phyloP scores from a whole-genome alignment of 2,113 vertebrate species.

The Motacilla alba region DNA sequence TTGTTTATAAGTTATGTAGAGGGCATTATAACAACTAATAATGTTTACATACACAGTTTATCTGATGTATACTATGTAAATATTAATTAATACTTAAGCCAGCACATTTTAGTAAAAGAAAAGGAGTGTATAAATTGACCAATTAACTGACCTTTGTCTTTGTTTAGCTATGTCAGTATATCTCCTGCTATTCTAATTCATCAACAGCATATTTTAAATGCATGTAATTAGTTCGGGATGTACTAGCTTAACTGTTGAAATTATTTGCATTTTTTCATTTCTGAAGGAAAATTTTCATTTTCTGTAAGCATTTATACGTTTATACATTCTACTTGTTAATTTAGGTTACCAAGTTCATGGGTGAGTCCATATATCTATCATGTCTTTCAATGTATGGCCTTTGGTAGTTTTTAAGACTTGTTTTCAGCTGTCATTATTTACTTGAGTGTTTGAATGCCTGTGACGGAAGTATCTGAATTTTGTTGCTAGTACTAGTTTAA shows the following conservation, averaged over 20 bases:
- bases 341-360: background rate
- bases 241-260: background rate
- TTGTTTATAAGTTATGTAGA: background rate
- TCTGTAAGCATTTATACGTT: background rate
- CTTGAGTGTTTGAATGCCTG: background rate
- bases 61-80: background rate
- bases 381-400: background rate
- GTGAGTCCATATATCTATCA: background rate
- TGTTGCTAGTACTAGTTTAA: background rate
- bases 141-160: background rate
- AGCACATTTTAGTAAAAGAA: background rate
- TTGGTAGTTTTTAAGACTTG: background rate
- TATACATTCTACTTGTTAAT: background rate
- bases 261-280: background rate
- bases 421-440: background rate
- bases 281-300: background rate
- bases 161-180: background rate
- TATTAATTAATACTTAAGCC: background rate
- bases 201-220: background rate
- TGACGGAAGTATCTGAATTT: background rate
- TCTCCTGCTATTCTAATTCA: background rate
- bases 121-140: background rate
- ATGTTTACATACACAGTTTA: background rate
- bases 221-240: background rate
- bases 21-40: background rate